Conservation (phyloP, 2,888 invertebrate species). For the Aphodius sticticus region DNA sequence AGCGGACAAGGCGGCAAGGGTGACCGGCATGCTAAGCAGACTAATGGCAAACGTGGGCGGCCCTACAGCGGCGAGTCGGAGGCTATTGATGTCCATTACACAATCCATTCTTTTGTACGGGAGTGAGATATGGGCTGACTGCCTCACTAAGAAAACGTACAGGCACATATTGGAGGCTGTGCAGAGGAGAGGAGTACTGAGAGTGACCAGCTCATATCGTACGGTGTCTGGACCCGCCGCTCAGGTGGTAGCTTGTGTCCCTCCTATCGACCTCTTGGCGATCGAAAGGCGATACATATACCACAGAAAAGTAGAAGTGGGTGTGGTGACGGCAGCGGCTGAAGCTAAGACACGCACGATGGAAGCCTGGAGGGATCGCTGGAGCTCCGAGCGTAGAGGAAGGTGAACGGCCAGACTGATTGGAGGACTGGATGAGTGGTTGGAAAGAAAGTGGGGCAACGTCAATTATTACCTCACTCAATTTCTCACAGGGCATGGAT, state of each 20-base stretch:
- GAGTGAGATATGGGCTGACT: conserved; percentile 21
- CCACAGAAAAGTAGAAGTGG: background rate
- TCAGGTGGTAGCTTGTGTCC: background rate
- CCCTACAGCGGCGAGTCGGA: conserved; percentile 14
- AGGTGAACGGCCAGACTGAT: background rate
- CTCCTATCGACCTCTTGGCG: conserved; percentile 23
- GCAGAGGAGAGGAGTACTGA: conserved; percentile 21
- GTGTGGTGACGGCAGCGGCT: background rate
- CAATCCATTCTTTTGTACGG: conserved; percentile 18
- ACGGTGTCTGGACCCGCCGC: conserved; percentile 18
- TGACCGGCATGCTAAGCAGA: background rate
- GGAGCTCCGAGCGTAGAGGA: too few species aligned
- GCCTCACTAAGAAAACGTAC: background rate
- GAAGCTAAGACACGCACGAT: conserved; percentile 27
- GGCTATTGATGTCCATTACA: conserved; percentile 19
- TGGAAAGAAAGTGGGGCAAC: conserved; percentile 16
- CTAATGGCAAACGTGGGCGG: conserved; percentile 24
- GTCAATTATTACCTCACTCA: conserved; percentile 26
- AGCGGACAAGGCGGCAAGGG: conserved; percentile 8
- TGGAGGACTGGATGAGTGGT: conserved; percentile 20
- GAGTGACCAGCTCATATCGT: background rate
- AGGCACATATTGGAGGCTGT: conserved; percentile 17
- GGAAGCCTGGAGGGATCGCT: background rate
- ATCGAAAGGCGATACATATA: conserved; percentile 15
- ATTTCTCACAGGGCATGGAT: too few species aligned